These are phyloP conservation scores for Notospermus geniculatus DNA, from an alignment of 1,140 invertebrate genomes.

Conservation along the genomic window DNA sequence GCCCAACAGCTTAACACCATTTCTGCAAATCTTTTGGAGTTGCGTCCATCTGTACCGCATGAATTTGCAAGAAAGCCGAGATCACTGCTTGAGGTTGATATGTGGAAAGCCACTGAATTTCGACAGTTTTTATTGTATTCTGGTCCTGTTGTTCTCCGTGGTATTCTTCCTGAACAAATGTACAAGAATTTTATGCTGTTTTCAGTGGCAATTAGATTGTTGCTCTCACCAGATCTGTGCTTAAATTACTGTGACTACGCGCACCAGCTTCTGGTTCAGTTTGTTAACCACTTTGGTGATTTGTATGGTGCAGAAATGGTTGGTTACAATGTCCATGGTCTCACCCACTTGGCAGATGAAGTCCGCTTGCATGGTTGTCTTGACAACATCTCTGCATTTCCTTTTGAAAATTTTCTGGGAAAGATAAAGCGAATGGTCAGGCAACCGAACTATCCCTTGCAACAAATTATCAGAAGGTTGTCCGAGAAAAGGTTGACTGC, in stretches of 20 bases:
- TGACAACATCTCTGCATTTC: slow-evolving; percentile 47
- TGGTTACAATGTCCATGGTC: background rate
- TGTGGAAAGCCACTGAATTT: slow-evolving; percentile 55
- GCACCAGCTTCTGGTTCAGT: background rate
- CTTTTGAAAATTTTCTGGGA: slow-evolving; percentile 53
- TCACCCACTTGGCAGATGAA: slow-evolving; percentile 44
- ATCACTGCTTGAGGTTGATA: slow-evolving; percentile 36
- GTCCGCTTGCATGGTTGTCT: slow-evolving; percentile 44
- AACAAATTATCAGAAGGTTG: background rate
- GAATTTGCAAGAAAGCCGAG: slow-evolving; percentile 24
- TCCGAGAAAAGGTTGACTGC: background rate
- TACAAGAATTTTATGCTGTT: background rate
- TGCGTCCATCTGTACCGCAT: background rate
- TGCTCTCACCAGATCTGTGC: background rate
- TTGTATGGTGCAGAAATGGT: background rate
- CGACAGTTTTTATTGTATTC: slow-evolving; percentile 51
- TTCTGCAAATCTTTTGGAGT: background rate
- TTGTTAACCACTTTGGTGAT: background rate
- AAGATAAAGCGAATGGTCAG: slow-evolving; percentile 20
- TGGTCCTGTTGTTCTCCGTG: slow-evolving; percentile 36
- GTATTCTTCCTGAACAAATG: background rate
- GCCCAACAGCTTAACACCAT: background rate
- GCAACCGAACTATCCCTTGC: background rate
- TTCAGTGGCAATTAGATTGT: background rate
- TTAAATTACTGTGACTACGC: background rate